Evolutionary conservation across 2,113 vertebrate genomes (phyloP).

Genomic region (Dermatemys mawii): DNA sequence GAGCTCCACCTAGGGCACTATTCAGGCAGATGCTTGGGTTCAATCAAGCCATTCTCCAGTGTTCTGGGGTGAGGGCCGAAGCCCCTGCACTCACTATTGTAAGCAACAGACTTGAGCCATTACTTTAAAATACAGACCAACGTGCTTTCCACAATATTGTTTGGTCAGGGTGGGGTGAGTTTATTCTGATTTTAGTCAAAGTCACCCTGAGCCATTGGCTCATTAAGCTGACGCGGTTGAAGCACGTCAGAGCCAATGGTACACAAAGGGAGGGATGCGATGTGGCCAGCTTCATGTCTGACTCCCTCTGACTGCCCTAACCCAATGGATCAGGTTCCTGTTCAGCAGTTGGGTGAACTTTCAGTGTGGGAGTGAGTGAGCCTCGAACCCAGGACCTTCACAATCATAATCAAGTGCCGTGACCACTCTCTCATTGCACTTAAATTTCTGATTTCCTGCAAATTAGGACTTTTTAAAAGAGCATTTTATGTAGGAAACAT

Average conservation of each 20-base stretch:
- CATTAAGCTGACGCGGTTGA: background rate
- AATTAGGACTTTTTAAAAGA: background rate
- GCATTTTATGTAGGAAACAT: background rate
- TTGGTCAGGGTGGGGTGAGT: background rate
- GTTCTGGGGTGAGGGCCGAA: no score
- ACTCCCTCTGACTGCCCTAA: no score
- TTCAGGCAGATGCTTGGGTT: background rate
- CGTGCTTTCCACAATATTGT: background rate
- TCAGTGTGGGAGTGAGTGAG: background rate
- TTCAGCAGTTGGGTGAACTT: background rate
- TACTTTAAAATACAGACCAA: background rate
- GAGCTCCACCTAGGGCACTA: background rate
- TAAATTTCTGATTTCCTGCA: background rate
- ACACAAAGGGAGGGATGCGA: no score
- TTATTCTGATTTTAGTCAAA: background rate
- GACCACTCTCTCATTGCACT: no score
- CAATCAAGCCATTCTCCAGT: background rate
- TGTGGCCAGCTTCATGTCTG: no score
- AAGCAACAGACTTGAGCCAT: background rate
- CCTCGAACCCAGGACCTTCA: background rate
- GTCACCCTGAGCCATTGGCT: background rate
- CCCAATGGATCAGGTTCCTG: no score
- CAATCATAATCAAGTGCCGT: no score
- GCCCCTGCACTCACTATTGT: background rate
- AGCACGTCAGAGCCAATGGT: background rate